phyloP scores from a whole-genome alignment of 2,888 invertebrate genomes.

The Trimorus sp. region DNA sequence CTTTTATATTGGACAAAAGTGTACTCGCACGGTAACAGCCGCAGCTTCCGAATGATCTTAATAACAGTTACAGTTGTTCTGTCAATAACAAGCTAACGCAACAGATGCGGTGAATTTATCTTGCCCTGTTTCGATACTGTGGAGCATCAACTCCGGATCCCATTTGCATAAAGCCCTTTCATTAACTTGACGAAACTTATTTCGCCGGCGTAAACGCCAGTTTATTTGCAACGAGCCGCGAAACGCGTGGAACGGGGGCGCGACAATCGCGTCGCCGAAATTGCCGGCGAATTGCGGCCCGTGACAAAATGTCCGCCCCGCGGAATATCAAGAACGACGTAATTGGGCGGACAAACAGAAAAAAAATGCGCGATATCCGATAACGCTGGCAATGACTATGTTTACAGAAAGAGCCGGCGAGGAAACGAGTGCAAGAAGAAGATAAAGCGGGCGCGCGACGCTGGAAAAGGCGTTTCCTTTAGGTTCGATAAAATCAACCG shows the following conservation, averaged over 20 bases:
- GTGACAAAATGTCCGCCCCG: slow-evolving; percentile 15
- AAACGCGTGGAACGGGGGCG: neutral
- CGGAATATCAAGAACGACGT: slow-evolving; percentile 33
- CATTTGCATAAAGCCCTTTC: slow-evolving; percentile 25
- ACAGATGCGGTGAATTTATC: slow-evolving; percentile 42
- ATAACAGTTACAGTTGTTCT: slow-evolving; percentile 31
- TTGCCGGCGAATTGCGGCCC: neutral
- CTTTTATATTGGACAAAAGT: slow-evolving; percentile 31
- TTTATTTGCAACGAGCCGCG: slow-evolving; percentile 7
- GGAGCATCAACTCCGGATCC: slow-evolving; percentile 1
- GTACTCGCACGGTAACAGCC: slow-evolving; percentile 11
- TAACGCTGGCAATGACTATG: slow-evolving; percentile 44
- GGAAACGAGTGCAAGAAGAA: slow-evolving; percentile 1
- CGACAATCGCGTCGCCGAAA: neutral
- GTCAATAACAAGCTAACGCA: slow-evolving; percentile 30
- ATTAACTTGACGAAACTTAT: slow-evolving; percentile 25
- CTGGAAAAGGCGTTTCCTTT: slow-evolving; percentile 49
- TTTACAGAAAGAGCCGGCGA: slow-evolving; percentile 45
- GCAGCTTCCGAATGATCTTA: slow-evolving; percentile 33
- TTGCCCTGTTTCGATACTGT: slow-evolving; percentile 18
- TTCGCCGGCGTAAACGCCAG: neutral
- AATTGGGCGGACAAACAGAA: slow-evolving; percentile 34
- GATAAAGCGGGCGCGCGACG: slow-evolving; percentile 14
- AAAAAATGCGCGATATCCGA: slow-evolving; percentile 41
- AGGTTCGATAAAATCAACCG: slow-evolving; percentile 63